These are phyloP conservation scores for Drosophila aldrichi DNA, from an alignment of 2,888 invertebrate genomes.

Conservation along the genomic window DNA sequence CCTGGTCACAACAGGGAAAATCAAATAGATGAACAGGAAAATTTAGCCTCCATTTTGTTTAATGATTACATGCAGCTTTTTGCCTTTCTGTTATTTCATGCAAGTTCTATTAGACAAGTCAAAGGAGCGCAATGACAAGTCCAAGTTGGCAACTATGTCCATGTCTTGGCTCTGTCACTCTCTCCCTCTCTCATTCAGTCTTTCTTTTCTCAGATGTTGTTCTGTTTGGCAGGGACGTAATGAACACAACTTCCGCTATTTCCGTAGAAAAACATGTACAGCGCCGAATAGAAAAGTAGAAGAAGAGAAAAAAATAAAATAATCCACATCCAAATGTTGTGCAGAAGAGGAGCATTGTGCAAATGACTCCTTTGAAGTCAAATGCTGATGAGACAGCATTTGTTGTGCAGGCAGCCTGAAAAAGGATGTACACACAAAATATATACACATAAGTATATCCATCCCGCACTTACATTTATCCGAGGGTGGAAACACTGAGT, in stretches of 20 bases:
- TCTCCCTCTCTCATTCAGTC: not conserved
- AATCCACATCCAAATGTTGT: conserved; percentile 1
- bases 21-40: conserved; percentile 36
- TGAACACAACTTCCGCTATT: conserved; percentile 75
- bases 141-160: conserved; percentile 40
- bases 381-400: conserved; percentile 77
- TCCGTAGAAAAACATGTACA: conserved; percentile 45
- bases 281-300: conserved; percentile 13
- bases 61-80: conserved; percentile 74
- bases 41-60: conserved; percentile 41
- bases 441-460: not conserved
- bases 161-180: conserved; percentile 1
- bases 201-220: conserved; percentile 4
- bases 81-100: conserved; percentile 35
- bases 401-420: conserved; percentile 69
- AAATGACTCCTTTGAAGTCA: conserved; percentile 78
- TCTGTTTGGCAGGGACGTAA: conserved; percentile 78
- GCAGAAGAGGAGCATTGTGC: conserved; percentile 57
- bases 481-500: conserved; percentile 35
- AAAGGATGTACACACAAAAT: conserved; percentile 42
- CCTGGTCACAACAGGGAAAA: not conserved
- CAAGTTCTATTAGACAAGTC: conserved; percentile 40
- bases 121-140: conserved; percentile 53
- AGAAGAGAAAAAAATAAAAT: conserved; percentile 1
- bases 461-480: not conserved